These are phyloP conservation scores for Desoria tigrina DNA, from an alignment of 2,888 invertebrate species.

Conservation along the genomic window DNA sequence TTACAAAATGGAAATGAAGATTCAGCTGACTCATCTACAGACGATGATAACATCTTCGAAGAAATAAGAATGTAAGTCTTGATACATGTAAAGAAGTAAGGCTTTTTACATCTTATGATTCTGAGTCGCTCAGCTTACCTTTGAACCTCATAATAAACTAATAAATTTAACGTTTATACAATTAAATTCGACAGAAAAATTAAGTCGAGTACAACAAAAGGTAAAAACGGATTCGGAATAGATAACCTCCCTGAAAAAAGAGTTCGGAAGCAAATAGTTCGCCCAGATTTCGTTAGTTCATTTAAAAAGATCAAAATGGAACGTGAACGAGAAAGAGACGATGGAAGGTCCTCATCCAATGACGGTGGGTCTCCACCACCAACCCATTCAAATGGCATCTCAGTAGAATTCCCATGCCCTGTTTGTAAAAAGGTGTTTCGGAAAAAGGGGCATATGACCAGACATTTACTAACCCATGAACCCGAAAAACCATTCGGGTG, in stretches of 20 bases:
- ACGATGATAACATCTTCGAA: neutral
- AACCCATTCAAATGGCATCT: constrained; percentile 3
- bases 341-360: constrained; percentile 8
- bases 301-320: constrained; percentile 2
- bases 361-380: constrained; percentile 7
- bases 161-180: no score
- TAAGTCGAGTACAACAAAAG: neutral
- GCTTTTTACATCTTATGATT: no score
- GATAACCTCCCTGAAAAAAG: constrained; percentile 9
- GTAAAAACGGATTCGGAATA: neutral
- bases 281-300: constrained; percentile 8
- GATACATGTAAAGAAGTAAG: neutral
- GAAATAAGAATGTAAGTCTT: neutral
- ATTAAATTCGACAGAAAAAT: no score
- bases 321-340: neutral
- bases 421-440: constrained; percentile 14
- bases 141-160: no score
- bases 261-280: constrained; percentile 11
- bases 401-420: constrained; percentile 15
- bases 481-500: constrained; percentile 15
- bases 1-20: neutral
- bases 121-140: no score
- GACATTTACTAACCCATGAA: constrained; percentile 16
- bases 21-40: neutral
- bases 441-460: constrained; percentile 17